Percentiles rank a stretch among this genome's conserved stretches.
These are phyloP conservation scores for Puntigrus tetrazona DNA, from an alignment of 2,113 vertebrate genomes.

Conservation along the genomic window DNA sequence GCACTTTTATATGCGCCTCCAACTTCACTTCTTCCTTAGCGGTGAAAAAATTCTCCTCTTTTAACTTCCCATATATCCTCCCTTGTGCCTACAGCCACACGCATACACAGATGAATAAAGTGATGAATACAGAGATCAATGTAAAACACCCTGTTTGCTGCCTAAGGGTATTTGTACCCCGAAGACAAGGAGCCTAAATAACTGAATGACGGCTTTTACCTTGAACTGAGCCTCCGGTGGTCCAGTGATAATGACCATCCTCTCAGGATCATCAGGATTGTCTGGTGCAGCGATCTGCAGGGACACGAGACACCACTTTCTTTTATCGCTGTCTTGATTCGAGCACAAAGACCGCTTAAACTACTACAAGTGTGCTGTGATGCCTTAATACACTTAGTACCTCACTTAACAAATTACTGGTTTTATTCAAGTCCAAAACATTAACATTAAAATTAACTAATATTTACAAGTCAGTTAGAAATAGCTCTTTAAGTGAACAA, in stretches of 20 bases:
- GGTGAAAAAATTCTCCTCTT: conserved; percentile 96
- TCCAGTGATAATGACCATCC: conserved; percentile 95
- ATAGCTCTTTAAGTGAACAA: not conserved
- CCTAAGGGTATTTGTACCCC: not conserved
- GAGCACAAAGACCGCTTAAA: not conserved
- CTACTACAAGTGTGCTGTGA: not conserved
- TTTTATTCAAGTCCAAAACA: not conserved
- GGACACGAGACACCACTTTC: not conserved
- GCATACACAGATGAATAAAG: conserved; percentile 50
- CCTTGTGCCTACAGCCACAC: conserved; percentile 87
- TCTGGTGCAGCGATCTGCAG: conserved; percentile 90
- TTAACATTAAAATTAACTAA: not conserved
- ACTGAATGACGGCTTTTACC: conserved; percentile 68
- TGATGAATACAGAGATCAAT: not conserved
- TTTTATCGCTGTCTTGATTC: not conserved
- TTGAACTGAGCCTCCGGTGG: conserved; percentile 95
- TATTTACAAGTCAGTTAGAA: not conserved
- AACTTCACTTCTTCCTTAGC: conserved; percentile 95
- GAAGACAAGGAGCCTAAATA: not conserved
- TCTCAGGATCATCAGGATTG: conserved; percentile 82
- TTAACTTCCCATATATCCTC: conserved; percentile 94
- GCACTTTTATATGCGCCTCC: conserved; percentile 95
- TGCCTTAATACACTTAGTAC: not conserved
- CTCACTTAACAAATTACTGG: too few relatives aligned
- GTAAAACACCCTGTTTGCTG: not conserved